phyloP scores from a whole-genome alignment of 1,140 invertebrate species.

The Lordiphosa mommai region DNA sequence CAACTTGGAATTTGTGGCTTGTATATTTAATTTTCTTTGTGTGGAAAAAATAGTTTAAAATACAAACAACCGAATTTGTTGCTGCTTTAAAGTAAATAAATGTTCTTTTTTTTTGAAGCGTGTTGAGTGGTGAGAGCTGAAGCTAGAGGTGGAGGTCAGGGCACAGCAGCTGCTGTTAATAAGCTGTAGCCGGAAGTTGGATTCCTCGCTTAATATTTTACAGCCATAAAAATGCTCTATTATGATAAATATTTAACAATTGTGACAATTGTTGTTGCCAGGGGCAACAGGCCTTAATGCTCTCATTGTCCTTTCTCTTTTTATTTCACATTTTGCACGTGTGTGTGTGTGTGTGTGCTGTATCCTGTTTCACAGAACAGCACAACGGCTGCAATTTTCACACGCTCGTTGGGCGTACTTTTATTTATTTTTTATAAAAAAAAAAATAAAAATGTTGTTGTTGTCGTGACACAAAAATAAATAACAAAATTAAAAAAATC shows the following conservation, averaged over 20 bases:
- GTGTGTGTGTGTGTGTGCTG: conserved; percentile 12
- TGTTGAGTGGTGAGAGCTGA: conserved; percentile 14
- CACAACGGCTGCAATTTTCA: conserved; percentile 66
- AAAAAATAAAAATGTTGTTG: background rate
- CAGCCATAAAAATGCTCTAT: conserved; percentile 62
- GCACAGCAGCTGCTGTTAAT: conserved; percentile 14
- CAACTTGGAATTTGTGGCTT: no score
- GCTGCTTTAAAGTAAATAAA: conserved; percentile 58
- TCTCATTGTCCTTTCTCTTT: conserved; percentile 31
- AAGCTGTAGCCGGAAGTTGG: conserved; percentile 30
- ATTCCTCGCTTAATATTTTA: conserved; percentile 64
- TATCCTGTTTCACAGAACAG: conserved; percentile 32
- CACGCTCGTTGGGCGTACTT: conserved; percentile 53
- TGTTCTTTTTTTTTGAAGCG: conserved; percentile 37
- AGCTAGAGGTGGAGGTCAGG: no score
- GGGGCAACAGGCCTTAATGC: conserved; percentile 18
- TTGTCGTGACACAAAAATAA: conserved; percentile 3
- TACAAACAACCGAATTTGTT: no score
- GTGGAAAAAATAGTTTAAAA: no score
- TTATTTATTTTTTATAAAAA: conserved; percentile 39
- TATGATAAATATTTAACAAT: conserved; percentile 78
- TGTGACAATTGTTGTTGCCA: conserved; percentile 69
- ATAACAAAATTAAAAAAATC: conserved; percentile 16
- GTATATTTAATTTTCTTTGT: no score
- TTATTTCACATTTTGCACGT: conserved; percentile 25